Evolutionary conservation across 2,888 invertebrate species (phyloP).

Genomic region (Teleogryllus oceanicus): DNA sequence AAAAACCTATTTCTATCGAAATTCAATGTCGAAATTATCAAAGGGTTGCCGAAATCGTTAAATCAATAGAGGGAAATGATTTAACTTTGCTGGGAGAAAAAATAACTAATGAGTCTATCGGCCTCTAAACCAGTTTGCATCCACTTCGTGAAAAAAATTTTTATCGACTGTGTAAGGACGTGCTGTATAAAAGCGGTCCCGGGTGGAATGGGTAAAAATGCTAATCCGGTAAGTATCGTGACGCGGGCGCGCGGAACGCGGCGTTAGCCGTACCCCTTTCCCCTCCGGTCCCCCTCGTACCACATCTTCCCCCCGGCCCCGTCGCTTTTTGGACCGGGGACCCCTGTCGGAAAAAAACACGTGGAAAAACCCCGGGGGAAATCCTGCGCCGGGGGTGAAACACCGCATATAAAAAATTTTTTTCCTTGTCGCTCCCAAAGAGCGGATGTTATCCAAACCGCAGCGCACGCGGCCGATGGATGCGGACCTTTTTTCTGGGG

Average conservation of each 20-base stretch:
- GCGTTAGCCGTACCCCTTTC: too few species aligned
- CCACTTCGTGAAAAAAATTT: not conserved
- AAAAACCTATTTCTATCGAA: conserved; percentile 2
- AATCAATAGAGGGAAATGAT: conserved; percentile 5
- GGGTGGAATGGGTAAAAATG: too few species aligned
- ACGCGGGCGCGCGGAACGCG: too few species aligned
- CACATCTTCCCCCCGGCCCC: too few species aligned
- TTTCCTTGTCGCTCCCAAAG: not conserved
- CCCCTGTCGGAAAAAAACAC: not conserved
- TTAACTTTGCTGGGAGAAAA: not conserved
- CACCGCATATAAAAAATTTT: conserved; percentile 18
- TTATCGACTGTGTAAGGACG: not conserved
- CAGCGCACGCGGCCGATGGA: not conserved
- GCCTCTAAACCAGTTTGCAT: not conserved
- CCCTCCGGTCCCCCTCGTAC: too few species aligned
- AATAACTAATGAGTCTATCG: not conserved
- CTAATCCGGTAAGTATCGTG: too few species aligned
- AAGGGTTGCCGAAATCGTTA: not conserved
- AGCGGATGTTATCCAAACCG: not conserved
- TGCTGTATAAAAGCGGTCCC: too few species aligned
- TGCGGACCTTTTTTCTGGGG: not conserved
- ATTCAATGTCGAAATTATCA: conserved; percentile 4
- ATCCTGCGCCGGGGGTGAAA: not conserved
- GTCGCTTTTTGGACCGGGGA: too few species aligned
- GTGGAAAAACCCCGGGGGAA: not conserved